Conservation (phyloP, 2,888 invertebrate species). For the Acanthacorydalis orientalis region DNA sequence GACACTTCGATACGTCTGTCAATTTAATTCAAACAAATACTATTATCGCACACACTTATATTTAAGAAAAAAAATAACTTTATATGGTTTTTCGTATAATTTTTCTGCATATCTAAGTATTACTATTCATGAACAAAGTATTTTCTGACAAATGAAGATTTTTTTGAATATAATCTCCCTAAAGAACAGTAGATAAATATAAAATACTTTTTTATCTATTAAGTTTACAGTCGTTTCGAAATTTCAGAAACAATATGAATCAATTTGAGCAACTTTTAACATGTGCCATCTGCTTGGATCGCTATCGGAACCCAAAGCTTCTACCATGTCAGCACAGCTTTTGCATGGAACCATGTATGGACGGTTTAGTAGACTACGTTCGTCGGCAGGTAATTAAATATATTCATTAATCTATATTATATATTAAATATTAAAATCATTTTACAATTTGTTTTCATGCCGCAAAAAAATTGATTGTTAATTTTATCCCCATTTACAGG, state of each 20-base stretch:
- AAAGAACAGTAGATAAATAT: too few relatives aligned
- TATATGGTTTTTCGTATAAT: too few relatives aligned
- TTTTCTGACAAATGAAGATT: too few relatives aligned
- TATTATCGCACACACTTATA: too few relatives aligned
- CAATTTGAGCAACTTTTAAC: conserved; percentile 94
- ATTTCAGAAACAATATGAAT: conserved; percentile 47
- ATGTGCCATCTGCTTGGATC: conserved; percentile 95
- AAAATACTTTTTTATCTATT: too few relatives aligned
- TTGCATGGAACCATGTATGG: conserved; percentile 98
- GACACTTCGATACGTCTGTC: too few relatives aligned
- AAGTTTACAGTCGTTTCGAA: too few relatives aligned
- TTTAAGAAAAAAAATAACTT: too few relatives aligned
- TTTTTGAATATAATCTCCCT: too few relatives aligned
- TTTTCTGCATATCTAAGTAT: too few relatives aligned
- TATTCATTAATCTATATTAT: background rate
- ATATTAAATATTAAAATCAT: background rate
- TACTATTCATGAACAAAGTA: too few relatives aligned
- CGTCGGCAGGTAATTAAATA: conserved; percentile 55
- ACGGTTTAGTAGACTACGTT: conserved; percentile 89
- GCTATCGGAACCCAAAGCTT: conserved; percentile 94
- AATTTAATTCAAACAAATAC: too few relatives aligned
- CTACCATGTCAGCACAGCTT: conserved; percentile 99
- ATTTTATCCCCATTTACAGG: conserved; percentile 32
- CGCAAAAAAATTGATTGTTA: background rate
- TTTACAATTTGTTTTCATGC: background rate